Base-by-base conservation (phyloP, 2,797 vertebrate genomes). In the Sternotherus odoratus region DNA sequence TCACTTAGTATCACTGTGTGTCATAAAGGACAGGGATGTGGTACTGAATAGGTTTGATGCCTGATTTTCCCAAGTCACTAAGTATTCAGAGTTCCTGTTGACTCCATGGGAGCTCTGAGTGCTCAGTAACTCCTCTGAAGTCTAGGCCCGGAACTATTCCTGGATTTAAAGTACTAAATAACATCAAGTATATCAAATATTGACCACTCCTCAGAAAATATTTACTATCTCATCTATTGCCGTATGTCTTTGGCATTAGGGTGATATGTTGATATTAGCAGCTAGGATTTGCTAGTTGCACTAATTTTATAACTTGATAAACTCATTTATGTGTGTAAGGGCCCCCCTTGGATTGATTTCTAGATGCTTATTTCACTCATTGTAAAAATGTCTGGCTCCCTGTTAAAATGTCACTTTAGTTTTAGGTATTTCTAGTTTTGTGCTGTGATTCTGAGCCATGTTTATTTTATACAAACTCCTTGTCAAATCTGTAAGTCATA, bases 131-230 rank as follows among this genome's bases (percentile, higher is more conserved):
- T 80, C 43, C 48, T 88, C 90, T 80, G 87, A 87, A 85, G 88
- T 91, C 87, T 82, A 82, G n/a, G 56, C 87, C 80, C 85, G 93
- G 88, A 88, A 79, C 84, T 89, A 92, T 87, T 94, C 86, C 90
- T 93, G 87, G 91, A 96, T 97, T 95, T 94, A 86, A 92, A 91
- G 95, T 95, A 96, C 96, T 95, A 95, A 96, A 85, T 77, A 94
- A 94, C 84, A 88, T 93, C 86, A 93, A 92, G 93, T 53, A 94
- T 5, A 94, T 91, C 91, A 96, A 97, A 97, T 97, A 96, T 94
- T 96, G 96, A 95, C 94, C 89, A 96, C 86, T 88, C 46, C 94
- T 94, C 84, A 82, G 95, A 94, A 96, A 95, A 96, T 95, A 96
- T 96, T 96, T 96, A 84, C 95, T 86, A 57, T 87, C 90, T 94